Percentiles rank a stretch among this genome's conserved stretches.
Conservation (phyloP, 2,113 vertebrate genomes). For the Sclerurus mexicanus region DNA sequence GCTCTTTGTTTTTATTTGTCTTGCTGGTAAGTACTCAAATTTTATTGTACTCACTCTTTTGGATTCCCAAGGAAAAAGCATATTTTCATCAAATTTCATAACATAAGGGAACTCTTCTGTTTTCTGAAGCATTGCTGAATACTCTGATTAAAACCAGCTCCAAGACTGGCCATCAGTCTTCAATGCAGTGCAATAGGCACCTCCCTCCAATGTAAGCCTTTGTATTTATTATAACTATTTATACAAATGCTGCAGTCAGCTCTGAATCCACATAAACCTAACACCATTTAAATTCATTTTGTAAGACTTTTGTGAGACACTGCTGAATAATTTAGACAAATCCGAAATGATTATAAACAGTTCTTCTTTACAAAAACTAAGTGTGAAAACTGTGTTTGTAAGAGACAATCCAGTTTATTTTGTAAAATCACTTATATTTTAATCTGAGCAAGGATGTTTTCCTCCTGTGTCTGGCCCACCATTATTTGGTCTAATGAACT, state of each 20-base stretch:
- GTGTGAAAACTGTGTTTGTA: not conserved
- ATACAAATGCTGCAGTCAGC: not conserved
- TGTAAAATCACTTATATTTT: not conserved
- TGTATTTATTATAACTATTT: not conserved
- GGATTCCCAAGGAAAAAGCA: not conserved
- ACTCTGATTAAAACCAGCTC: not conserved
- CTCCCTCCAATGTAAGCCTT: not conserved
- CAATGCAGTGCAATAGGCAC: not conserved
- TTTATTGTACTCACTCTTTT: slow-evolving; percentile 6
- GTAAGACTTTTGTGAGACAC: not conserved
- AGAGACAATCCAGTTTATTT: not conserved
- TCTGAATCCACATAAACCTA: not conserved
- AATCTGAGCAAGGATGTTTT: not conserved
- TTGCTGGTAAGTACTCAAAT: not conserved
- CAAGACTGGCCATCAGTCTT: not conserved
- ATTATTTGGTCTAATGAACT: not conserved
- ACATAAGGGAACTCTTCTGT: not conserved
- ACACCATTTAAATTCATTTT: slow-evolving; percentile 4
- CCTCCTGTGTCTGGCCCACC: not conserved
- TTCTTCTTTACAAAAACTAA: not conserved
- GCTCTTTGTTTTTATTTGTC: not conserved
- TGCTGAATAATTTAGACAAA: slow-evolving; percentile 31
- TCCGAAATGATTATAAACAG: not conserved
- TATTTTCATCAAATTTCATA: not conserved
- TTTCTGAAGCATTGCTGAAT: not conserved